phyloP scores from a whole-genome alignment of 2,888 invertebrate species.

The Nemurella pictetii region DNA sequence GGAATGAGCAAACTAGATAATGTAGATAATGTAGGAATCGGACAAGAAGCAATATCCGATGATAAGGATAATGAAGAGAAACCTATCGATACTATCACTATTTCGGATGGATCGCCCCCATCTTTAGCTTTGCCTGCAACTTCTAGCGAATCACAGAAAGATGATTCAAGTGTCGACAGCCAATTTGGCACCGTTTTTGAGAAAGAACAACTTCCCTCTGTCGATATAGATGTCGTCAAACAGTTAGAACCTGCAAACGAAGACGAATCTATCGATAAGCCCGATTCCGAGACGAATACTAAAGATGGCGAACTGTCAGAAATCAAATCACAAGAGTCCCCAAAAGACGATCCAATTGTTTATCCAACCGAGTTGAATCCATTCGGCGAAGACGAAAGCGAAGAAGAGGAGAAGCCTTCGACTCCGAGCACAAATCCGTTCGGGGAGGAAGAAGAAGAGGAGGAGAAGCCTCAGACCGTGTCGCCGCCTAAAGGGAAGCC shows the following conservation, averaged over 20 bases:
- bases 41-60: not conserved
- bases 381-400: conserved; percentile 66
- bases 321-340: not conserved
- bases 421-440: conserved; percentile 67
- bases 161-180: not conserved
- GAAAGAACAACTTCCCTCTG: not conserved
- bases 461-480: conserved; percentile 45
- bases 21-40: not conserved
- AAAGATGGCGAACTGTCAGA: not conserved
- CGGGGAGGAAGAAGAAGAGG: conserved; percentile 63
- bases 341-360: conserved; percentile 43
- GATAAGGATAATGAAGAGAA: not conserved
- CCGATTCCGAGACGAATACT: not conserved
- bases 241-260: not conserved
- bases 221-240: not conserved
- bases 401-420: conserved; percentile 49
- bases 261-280: not conserved
- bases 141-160: not conserved
- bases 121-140: not conserved
- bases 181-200: not conserved
- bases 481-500: conserved; percentile 51
- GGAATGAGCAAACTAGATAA: not conserved
- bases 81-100: not conserved
- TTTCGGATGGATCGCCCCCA: not conserved
- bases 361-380: conserved; percentile 86